Base-by-base conservation (phyloP, 2,113 vertebrate species). In the Oreotrochilus melanogaster region DNA sequence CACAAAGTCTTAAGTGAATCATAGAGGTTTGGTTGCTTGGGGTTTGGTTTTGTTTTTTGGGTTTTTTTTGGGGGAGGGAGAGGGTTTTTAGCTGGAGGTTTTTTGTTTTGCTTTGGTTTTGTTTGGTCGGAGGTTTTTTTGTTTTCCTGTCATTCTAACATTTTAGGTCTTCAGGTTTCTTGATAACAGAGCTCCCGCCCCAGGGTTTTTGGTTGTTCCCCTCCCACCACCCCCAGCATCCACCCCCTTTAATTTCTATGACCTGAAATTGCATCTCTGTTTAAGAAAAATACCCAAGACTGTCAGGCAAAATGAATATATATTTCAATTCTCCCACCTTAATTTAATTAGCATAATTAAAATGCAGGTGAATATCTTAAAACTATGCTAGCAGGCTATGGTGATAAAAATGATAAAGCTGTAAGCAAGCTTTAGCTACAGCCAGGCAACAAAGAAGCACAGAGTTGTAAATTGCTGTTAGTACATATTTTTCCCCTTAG, bases 291-390 rank as follows among this genome's bases (percentile, higher is more conserved):
- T n/a, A 64, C 48, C 35, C 24, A 56, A 62, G 33, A 74, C 25
- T 61, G 9, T 28, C 39, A 85, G 50, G 61, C 53, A 72, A 75
- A 75, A 86, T 76, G 17, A 30, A 69, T 61, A 35, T 61, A 11
- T 70, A 53, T 88, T 94, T 85, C 53, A 76, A 33, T 70, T 82
- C n/a, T 66, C 31, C 18, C 51, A 62, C 30, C 28, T 76, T 86
- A 69, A 72, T 82, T 89, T 64, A 83, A 35, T 72, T 92, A 86
- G 35, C 23, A 51, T 90, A 60, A 58, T 73, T n/a, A 80, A 94
- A 86, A 74, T 58, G 18, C 16, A 86, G 35, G 56, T 51, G 25
- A 64, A 5, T 78, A 28, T 62, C n/a, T 86, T 45, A 45, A 76
- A 88, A 70, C 56, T 82, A 9, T 73, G n/a, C 28, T 88, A 73